Evolutionary conservation across 1,140 invertebrate species (phyloP).

Genomic region (Varroa destructor): DNA sequence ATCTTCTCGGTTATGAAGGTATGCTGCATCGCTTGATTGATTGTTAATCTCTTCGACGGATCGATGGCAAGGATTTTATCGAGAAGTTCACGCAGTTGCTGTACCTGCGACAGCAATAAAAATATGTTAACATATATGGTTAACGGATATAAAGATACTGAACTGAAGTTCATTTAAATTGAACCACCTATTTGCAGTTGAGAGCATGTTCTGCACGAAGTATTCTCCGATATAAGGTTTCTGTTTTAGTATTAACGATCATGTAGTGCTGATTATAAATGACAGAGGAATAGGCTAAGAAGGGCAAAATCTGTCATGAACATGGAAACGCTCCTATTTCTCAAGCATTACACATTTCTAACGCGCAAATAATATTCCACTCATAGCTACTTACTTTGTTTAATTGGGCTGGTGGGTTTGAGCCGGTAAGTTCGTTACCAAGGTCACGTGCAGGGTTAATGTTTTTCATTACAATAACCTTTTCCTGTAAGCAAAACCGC

Average conservation of each 20-base stretch:
- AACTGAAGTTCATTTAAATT: neutral
- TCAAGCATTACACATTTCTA: neutral
- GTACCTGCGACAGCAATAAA: slow-evolving; percentile 41
- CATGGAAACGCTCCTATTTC: no score
- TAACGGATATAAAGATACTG: neutral
- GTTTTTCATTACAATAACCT: slow-evolving; percentile 83
- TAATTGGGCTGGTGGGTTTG: slow-evolving; percentile 70
- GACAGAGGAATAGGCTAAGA: no score
- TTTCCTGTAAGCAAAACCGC: slow-evolving; percentile 58
- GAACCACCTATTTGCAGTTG: neutral
- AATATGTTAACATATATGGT: slow-evolving; percentile 34
- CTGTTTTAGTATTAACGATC: no score
- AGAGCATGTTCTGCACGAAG: neutral
- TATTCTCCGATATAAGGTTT: no score
- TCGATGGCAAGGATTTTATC: slow-evolving; percentile 88
- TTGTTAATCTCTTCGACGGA: slow-evolving; percentile 73
- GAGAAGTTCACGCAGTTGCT: slow-evolving; percentile 80
- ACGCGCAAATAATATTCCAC: slow-evolving; percentile 34
- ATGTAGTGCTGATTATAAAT: no score
- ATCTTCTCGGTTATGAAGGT: slow-evolving; percentile 91
- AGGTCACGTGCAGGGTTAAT: slow-evolving; percentile 72
- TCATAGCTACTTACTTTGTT: slow-evolving; percentile 54
- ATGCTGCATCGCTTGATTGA: slow-evolving; percentile 85
- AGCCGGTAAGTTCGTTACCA: slow-evolving; percentile 67
- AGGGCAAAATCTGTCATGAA: no score